phyloP scores from a whole-genome alignment of 2,113 vertebrate genomes.

The Ptilonorhynchus violaceus region DNA sequence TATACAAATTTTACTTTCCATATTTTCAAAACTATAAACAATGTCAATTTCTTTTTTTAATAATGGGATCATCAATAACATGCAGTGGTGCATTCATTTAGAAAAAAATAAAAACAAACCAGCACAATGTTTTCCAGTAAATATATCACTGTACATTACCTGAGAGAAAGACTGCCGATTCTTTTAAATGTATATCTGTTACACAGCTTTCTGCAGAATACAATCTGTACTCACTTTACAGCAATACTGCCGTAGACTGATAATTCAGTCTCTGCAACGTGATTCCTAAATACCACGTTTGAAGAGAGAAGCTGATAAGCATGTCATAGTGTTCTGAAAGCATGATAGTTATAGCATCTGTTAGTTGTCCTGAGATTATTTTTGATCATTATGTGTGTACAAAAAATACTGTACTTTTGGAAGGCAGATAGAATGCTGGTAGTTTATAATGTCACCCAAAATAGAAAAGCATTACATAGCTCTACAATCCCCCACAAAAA shows the following conservation, averaged over 20 bases:
- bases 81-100: background rate
- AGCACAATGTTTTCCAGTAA: background rate
- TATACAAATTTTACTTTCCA: background rate
- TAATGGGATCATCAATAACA: background rate
- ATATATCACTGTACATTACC: background rate
- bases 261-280: constrained; percentile 8
- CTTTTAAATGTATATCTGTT: background rate
- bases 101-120: background rate
- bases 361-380: background rate
- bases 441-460: constrained; percentile 52
- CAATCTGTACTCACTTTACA: background rate
- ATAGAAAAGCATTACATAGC: background rate
- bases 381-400: background rate
- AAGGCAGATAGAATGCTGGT: background rate
- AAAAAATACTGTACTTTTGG: constrained; percentile 8
- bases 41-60: background rate
- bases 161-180: background rate
- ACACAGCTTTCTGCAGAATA: background rate
- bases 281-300: background rate
- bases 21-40: background rate
- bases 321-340: background rate
- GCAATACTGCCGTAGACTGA: background rate
- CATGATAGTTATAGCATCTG: constrained; percentile 10
- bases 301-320: background rate
- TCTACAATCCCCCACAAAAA: background rate